Conservation (phyloP, 1,140 invertebrate species). For the Drosophila biarmipes region DNA sequence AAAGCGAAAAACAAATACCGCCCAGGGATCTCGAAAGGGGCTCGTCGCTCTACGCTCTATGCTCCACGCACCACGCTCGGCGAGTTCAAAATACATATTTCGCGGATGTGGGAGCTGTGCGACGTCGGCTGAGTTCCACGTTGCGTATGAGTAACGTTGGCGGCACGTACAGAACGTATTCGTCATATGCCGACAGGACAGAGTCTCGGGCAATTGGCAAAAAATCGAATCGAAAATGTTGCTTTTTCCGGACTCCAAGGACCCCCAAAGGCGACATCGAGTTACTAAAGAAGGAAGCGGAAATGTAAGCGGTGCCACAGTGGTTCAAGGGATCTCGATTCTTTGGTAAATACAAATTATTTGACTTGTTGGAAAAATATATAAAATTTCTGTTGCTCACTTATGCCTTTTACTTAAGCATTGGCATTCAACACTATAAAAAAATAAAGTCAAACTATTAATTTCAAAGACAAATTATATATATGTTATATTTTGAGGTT, state of each 20-base stretch:
- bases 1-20: constrained; percentile 74
- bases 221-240: constrained; percentile 76
- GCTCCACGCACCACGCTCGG: background rate
- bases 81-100: constrained; percentile 43
- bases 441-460: background rate
- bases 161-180: constrained; percentile 71
- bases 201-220: constrained; percentile 61
- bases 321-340: background rate
- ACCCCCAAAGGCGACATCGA: constrained; percentile 41
- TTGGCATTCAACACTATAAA: too few relatives aligned
- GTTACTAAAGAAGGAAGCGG: constrained; percentile 60
- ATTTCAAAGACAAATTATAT: too few relatives aligned
- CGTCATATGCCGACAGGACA: constrained; percentile 59
- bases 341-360: background rate
- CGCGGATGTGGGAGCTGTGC: constrained; percentile 24
- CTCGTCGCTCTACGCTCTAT: background rate
- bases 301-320: constrained; percentile 57
- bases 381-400: too few relatives aligned
- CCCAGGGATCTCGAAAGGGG: constrained; percentile 22
- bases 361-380: too few relatives aligned
- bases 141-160: constrained; percentile 65
- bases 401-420: too few relatives aligned
- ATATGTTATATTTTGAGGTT: too few relatives aligned
- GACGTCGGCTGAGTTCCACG: constrained; percentile 18
- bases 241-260: constrained; percentile 39